Base-by-base conservation (phyloP, 2,888 invertebrate species). In the Drosophila nr. perissopoda region DNA sequence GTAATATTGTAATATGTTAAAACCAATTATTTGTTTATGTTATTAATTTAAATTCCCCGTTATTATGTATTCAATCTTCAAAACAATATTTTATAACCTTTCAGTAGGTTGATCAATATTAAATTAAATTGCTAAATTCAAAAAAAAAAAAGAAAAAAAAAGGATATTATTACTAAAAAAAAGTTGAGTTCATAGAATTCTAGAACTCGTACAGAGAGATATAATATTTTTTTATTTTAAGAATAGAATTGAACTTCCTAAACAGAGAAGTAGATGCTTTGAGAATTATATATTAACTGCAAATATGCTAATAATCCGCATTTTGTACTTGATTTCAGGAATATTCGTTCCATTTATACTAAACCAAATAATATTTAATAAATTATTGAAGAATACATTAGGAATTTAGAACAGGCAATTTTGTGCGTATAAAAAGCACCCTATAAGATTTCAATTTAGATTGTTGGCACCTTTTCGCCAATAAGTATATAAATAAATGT, bases 381-480 rank as follows among this genome's bases (percentile, higher is more conserved):
- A 40, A n/a, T 40, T 40, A 40, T 40, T n/a, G n/a, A 2, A 0
- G 0, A 40, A 40, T n/a, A 40, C n/a, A 4, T 40, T 40, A 4
- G 2, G 10, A 52, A 21, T 6, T 38, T n/a, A 8, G 3, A 54
- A 53, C 0, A n/a, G 0, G 0, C 4, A 0, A 1, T 38, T 54
- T 53, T 42, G n/a, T 49, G 11, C 0, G 11, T 6, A 25, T n/a
- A 46, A 51, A 25, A n/a, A 7, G 25, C 21, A 70, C n/a, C 46
- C 56, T 52, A 66, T 52, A 46, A 77, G 59, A 68, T 56, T 59
- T 81, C 38, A 57, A 71, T 76, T 61, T 67, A 34, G 29, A 52
- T 36, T 34, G n/a, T 72, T 80, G 57, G n/a, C 70, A 80, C 60
- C 58, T 72, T 31, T 29, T 27, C 56, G 1, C 21, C 31, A 16